Base-by-base conservation (phyloP, 2,113 vertebrate genomes). In the Coptodon rendalli region DNA sequence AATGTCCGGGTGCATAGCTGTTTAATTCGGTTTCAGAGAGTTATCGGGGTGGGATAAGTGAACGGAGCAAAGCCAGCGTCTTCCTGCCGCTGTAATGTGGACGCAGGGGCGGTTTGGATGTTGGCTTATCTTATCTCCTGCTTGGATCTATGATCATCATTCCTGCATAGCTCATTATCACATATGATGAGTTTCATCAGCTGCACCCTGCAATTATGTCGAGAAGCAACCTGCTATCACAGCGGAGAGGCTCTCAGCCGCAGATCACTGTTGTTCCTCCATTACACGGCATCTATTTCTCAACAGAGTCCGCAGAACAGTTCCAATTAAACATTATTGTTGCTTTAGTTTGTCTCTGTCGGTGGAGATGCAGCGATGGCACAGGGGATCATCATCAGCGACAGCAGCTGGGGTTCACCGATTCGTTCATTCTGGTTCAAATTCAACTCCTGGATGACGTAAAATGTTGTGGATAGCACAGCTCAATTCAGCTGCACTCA, bases 71-170 rank as follows among this genome's bases (percentile, higher is more conserved):
- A 89, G 78, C 73, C 80, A 11, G 53, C 10, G 81, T 81, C 90
- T 89, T 91, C 89, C 90, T 90, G 83, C 80, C 34, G 9, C 29
- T 88, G 40, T 71, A 40, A 66, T 86, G 84, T 73, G 59, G 80
- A 76, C 45, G 17, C 31, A 73, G 45, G 50, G 81, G 76, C n/a
- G 80, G 82, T 59, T 68, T 89, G 87, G 90, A 89, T 90, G 80
- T 76, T 85, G 83, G 68, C 61, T 66, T 84, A 78, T 90, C 91
- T 89, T 38, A 83, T 95, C 92, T 89, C 84, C 89, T 83, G 87
- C 87, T 68, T 86, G 87, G 83, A 91, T 85, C 92, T 86, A 78
- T 86, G 92, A 92, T 94, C 88, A 87, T 93, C 84, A 83, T 92
- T 93, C 90, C 85, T 59, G 71, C 71, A 24, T 80, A 80, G 83